These are phyloP conservation scores for Cephus sareptanus DNA, from an alignment of 2,888 invertebrate species.

Conservation along the genomic window DNA sequence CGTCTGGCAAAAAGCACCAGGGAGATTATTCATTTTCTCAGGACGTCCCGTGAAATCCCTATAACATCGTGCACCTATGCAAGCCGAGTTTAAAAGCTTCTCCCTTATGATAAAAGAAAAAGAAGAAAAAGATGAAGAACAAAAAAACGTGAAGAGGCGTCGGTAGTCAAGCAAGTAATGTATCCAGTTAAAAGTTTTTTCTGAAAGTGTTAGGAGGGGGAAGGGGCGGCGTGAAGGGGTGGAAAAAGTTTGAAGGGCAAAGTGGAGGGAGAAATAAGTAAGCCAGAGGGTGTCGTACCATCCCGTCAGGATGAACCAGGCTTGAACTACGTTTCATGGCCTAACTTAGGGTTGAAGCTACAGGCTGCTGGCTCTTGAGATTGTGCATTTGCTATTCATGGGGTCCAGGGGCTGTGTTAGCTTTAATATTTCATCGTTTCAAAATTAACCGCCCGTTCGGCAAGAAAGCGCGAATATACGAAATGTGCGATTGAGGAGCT, in stretches of 20 bases:
- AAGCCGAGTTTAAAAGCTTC: conserved; percentile 50
- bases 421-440: conserved; percentile 52
- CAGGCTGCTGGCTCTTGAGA: conserved; percentile 30
- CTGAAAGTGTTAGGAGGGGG: conserved; percentile 33
- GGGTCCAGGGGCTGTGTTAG: conserved; percentile 48
- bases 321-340: background rate
- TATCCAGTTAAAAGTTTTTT: conserved; percentile 63
- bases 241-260: conserved; percentile 44
- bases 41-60: conserved; percentile 42
- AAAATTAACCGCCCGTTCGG: conserved; percentile 17
- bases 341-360: background rate
- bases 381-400: conserved; percentile 63
- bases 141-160: conserved; percentile 29
- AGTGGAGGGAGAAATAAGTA: conserved; percentile 23
- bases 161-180: conserved; percentile 59
- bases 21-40: background rate
- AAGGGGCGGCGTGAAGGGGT: conserved; percentile 28
- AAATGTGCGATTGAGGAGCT: background rate
- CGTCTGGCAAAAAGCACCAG: background rate
- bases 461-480: conserved; percentile 5
- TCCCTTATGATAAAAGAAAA: conserved; percentile 34
- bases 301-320: background rate
- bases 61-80: conserved; percentile 42
- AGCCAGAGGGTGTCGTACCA: background rate
- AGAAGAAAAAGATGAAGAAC: conserved; percentile 34